These are phyloP conservation scores for Heteropelma amictum DNA, from an alignment of 2,888 invertebrate genomes.

Conservation along the genomic window DNA sequence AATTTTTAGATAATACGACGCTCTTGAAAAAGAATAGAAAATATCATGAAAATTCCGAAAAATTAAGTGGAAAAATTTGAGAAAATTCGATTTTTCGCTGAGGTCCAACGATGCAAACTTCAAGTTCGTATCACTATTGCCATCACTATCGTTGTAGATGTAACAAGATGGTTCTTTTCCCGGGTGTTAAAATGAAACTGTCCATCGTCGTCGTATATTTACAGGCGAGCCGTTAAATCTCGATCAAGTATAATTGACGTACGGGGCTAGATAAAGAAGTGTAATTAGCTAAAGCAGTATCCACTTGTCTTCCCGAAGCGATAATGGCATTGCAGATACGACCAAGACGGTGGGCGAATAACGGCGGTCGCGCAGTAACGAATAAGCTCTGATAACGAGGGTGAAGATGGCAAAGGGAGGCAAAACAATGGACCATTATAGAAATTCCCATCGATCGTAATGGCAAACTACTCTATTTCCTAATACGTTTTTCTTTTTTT, in stretches of 20 bases:
- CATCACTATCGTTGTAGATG: not conserved
- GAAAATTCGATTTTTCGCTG: no score
- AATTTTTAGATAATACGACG: no score
- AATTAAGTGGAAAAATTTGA: no score
- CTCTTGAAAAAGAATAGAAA: no score
- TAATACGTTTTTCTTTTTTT: no score
- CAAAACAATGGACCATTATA: constrained; percentile 42
- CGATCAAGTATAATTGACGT: not conserved
- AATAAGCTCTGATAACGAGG: constrained; percentile 17
- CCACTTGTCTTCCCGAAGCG: not conserved
- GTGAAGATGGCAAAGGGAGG: constrained; percentile 25
- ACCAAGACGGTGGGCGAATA: not conserved
- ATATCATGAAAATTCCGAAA: no score
- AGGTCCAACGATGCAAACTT: no score
- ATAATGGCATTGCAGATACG: constrained; percentile 7
- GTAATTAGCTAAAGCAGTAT: not conserved
- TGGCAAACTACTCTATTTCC: not conserved
- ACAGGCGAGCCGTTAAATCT: not conserved
- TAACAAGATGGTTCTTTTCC: not conserved
- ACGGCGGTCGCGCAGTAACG: not conserved
- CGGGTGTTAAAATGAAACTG: no score
- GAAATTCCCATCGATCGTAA: not conserved
- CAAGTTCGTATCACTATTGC: not conserved
- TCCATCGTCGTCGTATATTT: no score
- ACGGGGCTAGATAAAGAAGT: not conserved